A percentile compares a stretch with the other conserved stretches of the same genome.
phyloP scores from a whole-genome alignment of 1,140 invertebrate species.

The Manduca sexta region DNA sequence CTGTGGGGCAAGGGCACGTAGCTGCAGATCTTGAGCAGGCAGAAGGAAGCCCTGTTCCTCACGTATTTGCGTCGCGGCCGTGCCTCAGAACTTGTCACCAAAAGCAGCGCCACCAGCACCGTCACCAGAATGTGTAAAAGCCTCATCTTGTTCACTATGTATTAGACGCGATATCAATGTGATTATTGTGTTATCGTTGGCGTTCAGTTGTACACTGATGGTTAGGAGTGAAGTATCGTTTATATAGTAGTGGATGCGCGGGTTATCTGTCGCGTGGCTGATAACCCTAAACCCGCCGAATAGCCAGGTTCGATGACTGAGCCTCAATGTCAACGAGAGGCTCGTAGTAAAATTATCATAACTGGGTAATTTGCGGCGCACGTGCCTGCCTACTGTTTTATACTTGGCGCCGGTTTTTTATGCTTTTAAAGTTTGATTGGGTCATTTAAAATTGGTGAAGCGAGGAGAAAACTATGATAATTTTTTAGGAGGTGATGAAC shows the following conservation, averaged over 20 bases:
- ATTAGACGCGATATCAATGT: not conserved
- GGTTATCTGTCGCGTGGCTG: conserved; percentile 61
- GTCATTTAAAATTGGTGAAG: no score
- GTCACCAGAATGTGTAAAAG: conserved; percentile 29
- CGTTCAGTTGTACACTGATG: conserved; percentile 43
- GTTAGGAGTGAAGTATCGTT: conserved; percentile 28
- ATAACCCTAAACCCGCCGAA: conserved; percentile 61
- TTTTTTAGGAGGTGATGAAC: no score
- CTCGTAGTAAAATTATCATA: conserved; percentile 61
- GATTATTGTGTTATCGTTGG: conserved; percentile 33
- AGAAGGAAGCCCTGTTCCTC: conserved; percentile 39
- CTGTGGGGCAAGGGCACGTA: conserved; percentile 24
- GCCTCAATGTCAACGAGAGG: conserved; percentile 45
- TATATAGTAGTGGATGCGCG: conserved; percentile 44
- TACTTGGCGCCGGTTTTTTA: no score
- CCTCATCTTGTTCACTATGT: conserved; percentile 30
- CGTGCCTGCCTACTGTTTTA: conserved; percentile 15
- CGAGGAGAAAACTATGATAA: no score
- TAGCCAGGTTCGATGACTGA: conserved; percentile 58
- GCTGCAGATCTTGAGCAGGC: conserved; percentile 48
- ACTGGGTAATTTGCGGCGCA: conserved; percentile 29
- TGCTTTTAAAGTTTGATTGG: no score
- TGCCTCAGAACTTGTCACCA: conserved; percentile 23
- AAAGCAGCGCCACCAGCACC: conserved; percentile 22
- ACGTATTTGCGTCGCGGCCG: conserved; percentile 19